Base-by-base conservation (phyloP, 2,113 vertebrate species). In the Tetraodon nigroviridis region DNA sequence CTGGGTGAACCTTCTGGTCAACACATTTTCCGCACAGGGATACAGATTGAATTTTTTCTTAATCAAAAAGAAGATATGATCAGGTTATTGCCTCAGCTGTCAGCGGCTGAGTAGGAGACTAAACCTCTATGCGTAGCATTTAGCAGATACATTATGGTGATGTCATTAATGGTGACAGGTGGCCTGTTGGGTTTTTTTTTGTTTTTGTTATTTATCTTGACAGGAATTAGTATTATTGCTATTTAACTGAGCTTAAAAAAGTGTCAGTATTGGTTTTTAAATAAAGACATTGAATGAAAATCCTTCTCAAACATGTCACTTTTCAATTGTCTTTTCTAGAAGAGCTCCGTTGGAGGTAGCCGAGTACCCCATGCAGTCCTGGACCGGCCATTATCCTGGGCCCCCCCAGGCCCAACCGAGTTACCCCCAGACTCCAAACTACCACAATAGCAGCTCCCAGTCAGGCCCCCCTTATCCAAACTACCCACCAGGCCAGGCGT, bases 341-440 rank as follows among this genome's bases (percentile, higher is more conserved):
- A 91, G 91, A 53, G 92, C 92, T 57, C 92, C 92, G 0, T 56
- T 87, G 63, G 94, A 96, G 47, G 89, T 92, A 11, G 64, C 84
- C 6, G 93, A 95, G 41, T 95, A 93, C 61, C 89, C 93, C 55
- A 81, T 89, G 16, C 92, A 89, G 40, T 88, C 90, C 6, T 92
- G 90, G 78, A 82, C 89, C 5, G 83, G 86, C 16, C 95, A 92
- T 86, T 87, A 86, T 47, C 71, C 73, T 55, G 93, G 81, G 88
- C 94, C 72, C 47, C 83, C 90, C 56, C 92, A 87, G 71, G 70
- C 64, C 89, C 91, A 61, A 69, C 92, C 29, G 45, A 73, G 62
- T 49, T 88, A 84, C 85, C 76, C 66, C 68, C 89, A 86, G 45
- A 52, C 81, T 29, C 69, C 78, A 0, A 67, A 74, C 37, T 86